A percentile compares a stretch with the other conserved stretches of the same genome.
phyloP scores from a whole-genome alignment of 2,797 vertebrate species.

The Bradypus variegatus region DNA sequence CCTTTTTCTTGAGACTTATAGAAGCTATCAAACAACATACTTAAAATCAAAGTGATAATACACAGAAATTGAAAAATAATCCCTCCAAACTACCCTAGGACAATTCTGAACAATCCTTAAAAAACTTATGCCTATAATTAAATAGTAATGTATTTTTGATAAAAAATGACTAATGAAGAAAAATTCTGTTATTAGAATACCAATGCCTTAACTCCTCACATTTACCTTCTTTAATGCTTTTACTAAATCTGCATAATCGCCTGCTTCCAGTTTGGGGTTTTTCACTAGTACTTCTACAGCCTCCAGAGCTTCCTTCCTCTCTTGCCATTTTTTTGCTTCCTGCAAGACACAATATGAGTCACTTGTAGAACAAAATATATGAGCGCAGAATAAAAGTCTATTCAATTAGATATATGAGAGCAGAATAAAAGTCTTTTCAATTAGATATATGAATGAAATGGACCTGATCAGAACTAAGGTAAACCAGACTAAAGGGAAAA shows the following conservation, averaged over 20 bases:
- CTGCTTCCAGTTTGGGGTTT: conserved; percentile 92
- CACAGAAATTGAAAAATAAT: conserved; percentile 14
- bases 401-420: neutral
- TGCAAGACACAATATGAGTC: conserved; percentile 66
- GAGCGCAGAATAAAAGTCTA: conserved; percentile 22
- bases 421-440: no score
- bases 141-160: neutral
- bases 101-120: neutral
- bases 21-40: neutral
- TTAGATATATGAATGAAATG: no score
- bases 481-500: no score
- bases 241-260: conserved; percentile 94
- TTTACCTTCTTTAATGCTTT: conserved; percentile 94
- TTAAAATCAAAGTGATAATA: neutral
- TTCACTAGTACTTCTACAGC: conserved; percentile 87
- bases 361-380: conserved; percentile 25
- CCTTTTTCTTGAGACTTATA: neutral
- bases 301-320: conserved; percentile 96
- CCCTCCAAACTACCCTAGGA: neutral
- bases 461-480: no score
- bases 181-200: neutral
- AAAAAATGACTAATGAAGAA: neutral
- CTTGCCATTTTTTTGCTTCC: conserved; percentile 99
- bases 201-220: neutral
- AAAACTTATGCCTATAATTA: neutral